These are phyloP conservation scores for Charaxes varanes DNA, from an alignment of 1,140 invertebrate species.

Conservation along the genomic window DNA sequence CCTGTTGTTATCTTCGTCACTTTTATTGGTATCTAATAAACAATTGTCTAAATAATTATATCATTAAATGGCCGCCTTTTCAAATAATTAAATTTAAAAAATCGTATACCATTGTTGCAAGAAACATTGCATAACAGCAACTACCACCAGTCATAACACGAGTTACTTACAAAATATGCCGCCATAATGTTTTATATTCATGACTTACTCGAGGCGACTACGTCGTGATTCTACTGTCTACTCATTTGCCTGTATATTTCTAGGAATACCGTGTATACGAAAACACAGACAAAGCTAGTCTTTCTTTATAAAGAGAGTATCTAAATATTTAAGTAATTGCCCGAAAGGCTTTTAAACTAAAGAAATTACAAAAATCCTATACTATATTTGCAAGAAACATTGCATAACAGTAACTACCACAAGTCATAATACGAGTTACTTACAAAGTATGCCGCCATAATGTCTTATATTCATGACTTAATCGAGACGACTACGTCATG, in stretches of 20 bases:
- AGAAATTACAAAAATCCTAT: too few relatives aligned
- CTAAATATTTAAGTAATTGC: too few relatives aligned
- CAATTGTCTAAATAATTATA: too few relatives aligned
- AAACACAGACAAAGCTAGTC: too few relatives aligned
- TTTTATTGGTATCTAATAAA: too few relatives aligned
- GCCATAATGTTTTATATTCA: conserved; percentile 43
- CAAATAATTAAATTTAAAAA: too few relatives aligned
- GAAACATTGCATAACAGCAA: not conserved
- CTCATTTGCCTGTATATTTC: conserved; percentile 23
- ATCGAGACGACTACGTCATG: conserved; percentile 35
- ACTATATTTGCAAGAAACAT: not conserved
- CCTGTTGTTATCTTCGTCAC: too few relatives aligned
- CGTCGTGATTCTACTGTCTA: conserved; percentile 51
- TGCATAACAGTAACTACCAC: conserved; percentile 2
- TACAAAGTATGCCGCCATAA: conserved; percentile 7
- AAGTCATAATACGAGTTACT: conserved; percentile 6
- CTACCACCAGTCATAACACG: conserved; percentile 9
- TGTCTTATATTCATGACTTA: conserved; percentile 47
- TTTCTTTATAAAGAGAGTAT: too few relatives aligned
- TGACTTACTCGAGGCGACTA: conserved; percentile 31
- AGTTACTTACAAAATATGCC: not conserved
- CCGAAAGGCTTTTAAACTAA: too few relatives aligned
- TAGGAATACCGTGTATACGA: too few relatives aligned
- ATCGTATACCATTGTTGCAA: not conserved
- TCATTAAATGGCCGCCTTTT: too few relatives aligned